Evolutionary conservation across 2,888 invertebrate genomes (phyloP).

Genomic region (Branchipolynoe longqiensis): DNA sequence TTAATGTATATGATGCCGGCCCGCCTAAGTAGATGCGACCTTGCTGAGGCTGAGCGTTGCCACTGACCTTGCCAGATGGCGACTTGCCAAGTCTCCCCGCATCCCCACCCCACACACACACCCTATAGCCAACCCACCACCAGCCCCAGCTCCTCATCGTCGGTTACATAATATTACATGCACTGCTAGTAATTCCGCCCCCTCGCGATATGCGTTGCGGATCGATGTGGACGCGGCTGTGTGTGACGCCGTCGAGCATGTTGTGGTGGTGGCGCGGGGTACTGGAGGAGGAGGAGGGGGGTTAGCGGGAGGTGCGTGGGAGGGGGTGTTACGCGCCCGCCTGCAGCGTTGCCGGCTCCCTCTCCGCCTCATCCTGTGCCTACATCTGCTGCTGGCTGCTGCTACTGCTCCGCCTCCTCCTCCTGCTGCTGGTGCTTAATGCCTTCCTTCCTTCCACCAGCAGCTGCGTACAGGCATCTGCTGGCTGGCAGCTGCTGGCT

Average conservation of each 20-base stretch:
- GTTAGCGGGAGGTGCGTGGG: neutral
- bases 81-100: neutral
- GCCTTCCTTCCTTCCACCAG: neutral
- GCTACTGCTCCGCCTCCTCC: neutral
- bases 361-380: neutral
- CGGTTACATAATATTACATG: conserved; percentile 24
- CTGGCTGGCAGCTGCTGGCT: conserved; percentile 18
- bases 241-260: neutral
- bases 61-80: conserved; percentile 23
- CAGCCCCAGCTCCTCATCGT: neutral
- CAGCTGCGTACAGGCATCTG: neutral
- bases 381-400: neutral
- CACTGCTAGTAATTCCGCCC: conserved; percentile 6
- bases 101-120: neutral
- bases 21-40: conserved; percentile 27
- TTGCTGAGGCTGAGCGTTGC: neutral
- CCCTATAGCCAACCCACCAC: neutral
- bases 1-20: conserved; percentile 27
- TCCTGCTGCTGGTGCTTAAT: no score
- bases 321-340: neutral
- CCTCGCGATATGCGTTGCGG: neutral
- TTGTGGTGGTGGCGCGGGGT: neutral
- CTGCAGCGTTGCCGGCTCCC: conserved; percentile 20
- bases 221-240: conserved; percentile 20
- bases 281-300: neutral